phyloP scores from a whole-genome alignment of 2,113 vertebrate species.

The Murina feae region DNA sequence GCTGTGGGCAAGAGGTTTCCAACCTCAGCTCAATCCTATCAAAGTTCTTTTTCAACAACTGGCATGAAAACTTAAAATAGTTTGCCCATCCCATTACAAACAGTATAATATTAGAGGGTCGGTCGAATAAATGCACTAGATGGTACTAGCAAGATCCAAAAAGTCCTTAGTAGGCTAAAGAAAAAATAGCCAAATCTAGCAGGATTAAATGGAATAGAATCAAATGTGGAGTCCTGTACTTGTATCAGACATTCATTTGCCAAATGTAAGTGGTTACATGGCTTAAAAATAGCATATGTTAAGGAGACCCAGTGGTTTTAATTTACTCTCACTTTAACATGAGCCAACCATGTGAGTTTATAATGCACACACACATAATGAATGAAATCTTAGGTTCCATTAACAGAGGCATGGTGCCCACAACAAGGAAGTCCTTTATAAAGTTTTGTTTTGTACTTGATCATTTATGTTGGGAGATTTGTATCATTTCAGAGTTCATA shows the following conservation, averaged over 20 bases:
- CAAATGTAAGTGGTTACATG: not conserved
- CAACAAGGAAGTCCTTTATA: conserved; percentile 10
- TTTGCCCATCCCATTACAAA: not conserved
- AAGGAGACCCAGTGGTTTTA: conserved; percentile 22
- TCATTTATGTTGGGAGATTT: conserved; percentile 26
- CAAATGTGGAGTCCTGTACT: conserved; percentile 11
- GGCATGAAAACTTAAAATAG: conserved; percentile 27
- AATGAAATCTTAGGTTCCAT: conserved; percentile 10
- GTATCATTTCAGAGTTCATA: conserved; percentile 9
- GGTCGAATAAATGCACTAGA: not conserved
- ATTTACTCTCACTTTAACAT: not conserved
- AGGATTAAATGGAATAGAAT: conserved; percentile 23
- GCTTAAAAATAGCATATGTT: not conserved
- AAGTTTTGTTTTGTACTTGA: conserved; percentile 39
- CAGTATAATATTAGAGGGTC: not conserved
- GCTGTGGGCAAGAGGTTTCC: conserved; percentile 9
- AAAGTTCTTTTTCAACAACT: conserved; percentile 25
- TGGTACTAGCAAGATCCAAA: not conserved
- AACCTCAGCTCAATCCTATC: not conserved
- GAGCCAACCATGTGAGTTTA: not conserved
- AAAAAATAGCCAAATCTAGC: conserved; percentile 1
- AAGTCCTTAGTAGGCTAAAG: not conserved
- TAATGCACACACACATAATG: not conserved
- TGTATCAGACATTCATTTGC: conserved; percentile 29
- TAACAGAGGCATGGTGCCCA: conserved; percentile 5